Base-by-base conservation (phyloP, 2,113 vertebrate genomes). In the Muscicapa adusta region DNA sequence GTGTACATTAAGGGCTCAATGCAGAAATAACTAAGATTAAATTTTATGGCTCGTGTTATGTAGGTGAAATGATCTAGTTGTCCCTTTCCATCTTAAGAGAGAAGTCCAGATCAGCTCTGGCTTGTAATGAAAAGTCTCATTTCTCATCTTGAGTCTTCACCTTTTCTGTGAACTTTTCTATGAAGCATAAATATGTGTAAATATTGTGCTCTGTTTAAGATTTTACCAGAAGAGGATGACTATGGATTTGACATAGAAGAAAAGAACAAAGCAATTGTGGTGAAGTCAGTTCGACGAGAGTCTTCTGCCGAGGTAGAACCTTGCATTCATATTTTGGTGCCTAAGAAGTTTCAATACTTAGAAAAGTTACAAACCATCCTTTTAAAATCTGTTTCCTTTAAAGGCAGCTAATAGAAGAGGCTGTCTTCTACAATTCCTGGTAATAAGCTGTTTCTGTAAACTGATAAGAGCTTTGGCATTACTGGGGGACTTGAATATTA, bases 241-340 rank as follows among this genome's bases (percentile, higher is more conserved):
- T 99, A 99, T 0, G 99, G 99, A 85, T 99, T 99, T 72, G 99
- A 99, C 89, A 98, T 99, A 3, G 99, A 99, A 96, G 99, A 99
- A 96, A 99, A 99, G 97, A 99, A 99, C 98, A 99, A 99, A 96
- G 98, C 98, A 7, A 97, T 99, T 33, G 95, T 99, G 95, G 99
- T 99, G 96, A 99, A 99, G 96, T 99, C 98, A 23, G 98, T 99
- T 93, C 98, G 97, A 96, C 98, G 98, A 87, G 99, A 99, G 72
- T 99, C 99, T 28, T 98, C 99, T 88, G 99, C 99, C 0, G 99
- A 99, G 99, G 99, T 99, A 98, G 94, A 89, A 63, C 28, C 17
- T 73, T 18, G 51, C 29, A 6, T 51, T 48, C 75, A 6, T 60
- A 36, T 6, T 86, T 84, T 94, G 31, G n/a, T n/a, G 54, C 47